Evolutionary conservation across 2,797 vertebrate genomes (phyloP).

Genomic region (Rhyacichthys aspro): DNA sequence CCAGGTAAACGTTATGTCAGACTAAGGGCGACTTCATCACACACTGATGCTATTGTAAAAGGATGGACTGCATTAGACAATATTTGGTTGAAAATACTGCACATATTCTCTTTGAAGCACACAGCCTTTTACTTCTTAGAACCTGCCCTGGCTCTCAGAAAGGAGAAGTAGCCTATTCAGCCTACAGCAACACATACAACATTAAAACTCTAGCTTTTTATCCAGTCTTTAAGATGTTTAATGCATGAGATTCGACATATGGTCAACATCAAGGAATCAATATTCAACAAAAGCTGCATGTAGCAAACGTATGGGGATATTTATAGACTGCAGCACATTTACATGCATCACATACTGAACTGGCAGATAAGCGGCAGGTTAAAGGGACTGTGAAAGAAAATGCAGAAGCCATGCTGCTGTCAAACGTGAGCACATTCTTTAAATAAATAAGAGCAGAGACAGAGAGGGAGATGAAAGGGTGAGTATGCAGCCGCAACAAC

Average conservation of each 20-base stretch:
- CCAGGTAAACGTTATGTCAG: too few species aligned
- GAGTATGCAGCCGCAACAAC: too few species aligned
- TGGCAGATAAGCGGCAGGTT: constrained; percentile 15
- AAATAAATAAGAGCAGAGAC: constrained; percentile 35
- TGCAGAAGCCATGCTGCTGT: constrained; percentile 63
- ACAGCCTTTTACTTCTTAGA: constrained; percentile 1
- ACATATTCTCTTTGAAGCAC: too few species aligned
- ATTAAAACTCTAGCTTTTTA: constrained; percentile 36
- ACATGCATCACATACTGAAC: constrained; percentile 26
- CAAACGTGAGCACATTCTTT: constrained; percentile 32
- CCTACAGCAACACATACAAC: constrained; percentile 41
- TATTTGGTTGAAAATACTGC: too few species aligned
- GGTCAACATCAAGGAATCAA: constrained; percentile 49
- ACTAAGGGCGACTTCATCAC: too few species aligned
- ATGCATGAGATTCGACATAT: constrained; percentile 61
- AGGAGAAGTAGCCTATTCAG: constrained; percentile 1
- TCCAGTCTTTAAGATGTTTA: constrained; percentile 47
- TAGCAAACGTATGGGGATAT: constrained; percentile 46
- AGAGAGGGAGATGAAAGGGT: not conserved
- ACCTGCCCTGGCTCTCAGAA: constrained; percentile 1
- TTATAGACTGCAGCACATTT: constrained; percentile 54
- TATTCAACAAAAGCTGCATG: constrained; percentile 52
- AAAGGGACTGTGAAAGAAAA: constrained; percentile 38
- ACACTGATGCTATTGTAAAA: too few species aligned
- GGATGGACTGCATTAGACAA: too few species aligned